Percentiles rank a stretch among this genome's conserved stretches.
phyloP scores from a whole-genome alignment of 1,140 invertebrate genomes.

The Drosophila nannoptera region DNA sequence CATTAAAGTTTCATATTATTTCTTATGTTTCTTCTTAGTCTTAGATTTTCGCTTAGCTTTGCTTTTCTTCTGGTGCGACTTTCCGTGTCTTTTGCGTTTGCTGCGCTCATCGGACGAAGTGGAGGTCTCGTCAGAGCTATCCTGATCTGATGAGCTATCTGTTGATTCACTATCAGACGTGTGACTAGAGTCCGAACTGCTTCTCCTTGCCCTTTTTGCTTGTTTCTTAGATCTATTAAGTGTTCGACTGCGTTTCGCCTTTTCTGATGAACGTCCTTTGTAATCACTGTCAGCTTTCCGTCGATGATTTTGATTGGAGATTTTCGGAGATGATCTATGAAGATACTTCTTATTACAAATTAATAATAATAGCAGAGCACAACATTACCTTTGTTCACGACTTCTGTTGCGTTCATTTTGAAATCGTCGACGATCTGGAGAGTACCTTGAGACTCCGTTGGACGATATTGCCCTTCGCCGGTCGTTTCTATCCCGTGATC shows the following conservation, averaged over 20 bases:
- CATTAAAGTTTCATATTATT: conserved; percentile 36
- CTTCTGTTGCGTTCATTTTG: conserved; percentile 13
- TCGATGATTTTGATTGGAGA: conserved; percentile 8
- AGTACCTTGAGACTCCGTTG: conserved; percentile 16
- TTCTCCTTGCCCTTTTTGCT: conserved; percentile 42
- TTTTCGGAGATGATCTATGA: no score
- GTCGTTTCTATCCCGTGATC: conserved; percentile 29
- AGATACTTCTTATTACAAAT: neutral
- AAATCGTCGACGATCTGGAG: conserved; percentile 11
- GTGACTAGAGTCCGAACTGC: conserved; percentile 49
- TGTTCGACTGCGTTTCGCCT: conserved; percentile 16
- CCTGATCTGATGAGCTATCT: conserved; percentile 25
- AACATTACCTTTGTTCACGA: conserved; percentile 40
- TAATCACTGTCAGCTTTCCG: neutral
- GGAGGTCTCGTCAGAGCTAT: conserved; percentile 33
- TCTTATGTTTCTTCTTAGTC: conserved; percentile 57
- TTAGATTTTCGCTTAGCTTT: conserved; percentile 57
- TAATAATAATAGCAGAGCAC: neutral
- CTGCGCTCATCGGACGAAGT: conserved; percentile 48
- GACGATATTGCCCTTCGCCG: conserved; percentile 23
- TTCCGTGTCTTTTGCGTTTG: conserved; percentile 50
- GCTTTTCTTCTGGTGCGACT: conserved; percentile 39
- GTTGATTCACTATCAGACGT: conserved; percentile 47
- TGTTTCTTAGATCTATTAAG: conserved; percentile 34
- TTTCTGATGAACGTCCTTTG: conserved; percentile 21